Conservation (phyloP, 2,888 invertebrate genomes). For the Cistogaster globosa region DNA sequence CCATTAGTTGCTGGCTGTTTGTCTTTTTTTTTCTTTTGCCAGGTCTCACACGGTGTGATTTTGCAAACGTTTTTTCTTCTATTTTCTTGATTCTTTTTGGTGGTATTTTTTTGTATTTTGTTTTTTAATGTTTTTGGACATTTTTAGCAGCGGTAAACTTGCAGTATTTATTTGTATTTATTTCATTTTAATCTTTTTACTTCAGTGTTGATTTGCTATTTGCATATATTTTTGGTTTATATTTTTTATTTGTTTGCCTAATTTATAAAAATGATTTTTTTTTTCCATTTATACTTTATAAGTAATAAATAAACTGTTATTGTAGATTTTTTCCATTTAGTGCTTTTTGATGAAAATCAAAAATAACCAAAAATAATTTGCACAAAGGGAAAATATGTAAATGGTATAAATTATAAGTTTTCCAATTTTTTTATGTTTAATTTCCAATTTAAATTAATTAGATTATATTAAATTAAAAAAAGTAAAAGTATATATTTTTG, state of each 20-base stretch:
- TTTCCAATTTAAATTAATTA: no score
- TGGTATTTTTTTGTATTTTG: not conserved
- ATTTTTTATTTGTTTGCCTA: constrained; percentile 1
- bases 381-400: no score
- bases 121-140: constrained; percentile 4
- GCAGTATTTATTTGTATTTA: constrained; percentile 8
- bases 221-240: constrained; percentile 64
- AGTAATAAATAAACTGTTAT: constrained; percentile 56
- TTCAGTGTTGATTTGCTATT: constrained; percentile 68
- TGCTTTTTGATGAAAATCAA: no score
- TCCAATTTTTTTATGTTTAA: no score
- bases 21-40: constrained; percentile 22
- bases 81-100: constrained; percentile 33
- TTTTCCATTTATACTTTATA: not conserved
- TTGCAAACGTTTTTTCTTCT: constrained; percentile 48
- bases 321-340: constrained; percentile 5
- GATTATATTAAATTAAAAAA: no score
- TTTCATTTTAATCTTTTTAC: constrained; percentile 31
- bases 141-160: constrained; percentile 28
- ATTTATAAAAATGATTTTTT: not conserved
- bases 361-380: no score
- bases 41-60: constrained; percentile 58
- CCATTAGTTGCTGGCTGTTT: constrained; percentile 66
- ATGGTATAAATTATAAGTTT: no score
- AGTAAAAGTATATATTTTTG: no score